Evolutionary conservation across 2,797 vertebrate genomes (phyloP).

Genomic region (Macrochelys suwanniensis): DNA sequence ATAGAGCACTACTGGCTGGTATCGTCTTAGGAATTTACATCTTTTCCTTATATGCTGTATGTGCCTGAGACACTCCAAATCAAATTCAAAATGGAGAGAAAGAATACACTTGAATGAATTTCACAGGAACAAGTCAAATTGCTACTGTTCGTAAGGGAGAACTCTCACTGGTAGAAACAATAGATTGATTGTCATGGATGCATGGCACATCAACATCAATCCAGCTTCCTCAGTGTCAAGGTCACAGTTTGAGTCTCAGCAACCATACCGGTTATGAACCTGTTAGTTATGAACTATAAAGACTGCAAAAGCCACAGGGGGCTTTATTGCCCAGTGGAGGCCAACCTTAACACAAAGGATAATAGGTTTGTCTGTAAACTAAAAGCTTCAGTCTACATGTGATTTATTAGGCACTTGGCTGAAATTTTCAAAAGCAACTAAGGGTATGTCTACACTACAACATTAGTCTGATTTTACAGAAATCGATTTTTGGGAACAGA

Average conservation of each 20-base stretch:
- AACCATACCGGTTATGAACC: not conserved
- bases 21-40: not conserved
- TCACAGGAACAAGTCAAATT: not conserved
- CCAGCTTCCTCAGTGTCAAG: not conserved
- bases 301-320: not conserved
- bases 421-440: not conserved
- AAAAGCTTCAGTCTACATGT: not conserved
- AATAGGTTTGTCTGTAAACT: not conserved
- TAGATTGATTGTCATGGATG: not conserved
- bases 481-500: no score
- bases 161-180: not conserved
- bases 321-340: not conserved
- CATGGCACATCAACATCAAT: not conserved
- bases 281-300: not conserved
- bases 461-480: no score
- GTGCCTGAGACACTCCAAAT: not conserved
- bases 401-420: not conserved
- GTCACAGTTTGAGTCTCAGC: not conserved
- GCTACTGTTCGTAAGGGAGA: not conserved
- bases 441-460: no score
- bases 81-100: not conserved
- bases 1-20: not conserved
- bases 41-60: not conserved
- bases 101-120: not conserved
- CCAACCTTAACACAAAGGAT: not conserved